Evolutionary conservation across 2,888 invertebrate species (phyloP).

Genomic region (Aleiodes testaceus): DNA sequence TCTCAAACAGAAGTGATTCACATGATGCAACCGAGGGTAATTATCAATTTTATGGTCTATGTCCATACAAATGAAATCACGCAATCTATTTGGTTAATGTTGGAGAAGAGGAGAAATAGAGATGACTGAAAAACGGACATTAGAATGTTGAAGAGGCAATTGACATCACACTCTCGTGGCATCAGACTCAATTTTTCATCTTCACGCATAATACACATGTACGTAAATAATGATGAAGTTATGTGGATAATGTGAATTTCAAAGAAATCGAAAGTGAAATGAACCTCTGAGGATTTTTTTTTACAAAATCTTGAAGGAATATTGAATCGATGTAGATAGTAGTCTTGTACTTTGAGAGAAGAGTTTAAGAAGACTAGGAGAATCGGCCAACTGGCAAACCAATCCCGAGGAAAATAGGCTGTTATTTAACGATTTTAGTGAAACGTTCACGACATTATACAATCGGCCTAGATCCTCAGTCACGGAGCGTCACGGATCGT

Average conservation of each 20-base stretch:
- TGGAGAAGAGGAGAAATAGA: too few species aligned
- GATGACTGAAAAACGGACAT: too few species aligned
- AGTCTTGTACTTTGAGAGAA: constrained; percentile 3
- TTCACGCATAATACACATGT: neutral
- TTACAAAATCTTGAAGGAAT: neutral
- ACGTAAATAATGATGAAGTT: neutral
- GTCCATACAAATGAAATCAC: too few species aligned
- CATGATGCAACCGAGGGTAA: too few species aligned
- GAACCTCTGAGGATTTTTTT: neutral
- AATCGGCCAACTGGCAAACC: constrained; percentile 48
- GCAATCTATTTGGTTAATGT: too few species aligned
- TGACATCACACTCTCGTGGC: too few species aligned
- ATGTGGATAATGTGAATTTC: neutral
- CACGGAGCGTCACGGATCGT: constrained; percentile 72
- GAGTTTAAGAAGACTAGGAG: constrained; percentile 14
- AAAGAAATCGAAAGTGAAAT: constrained; percentile 7
- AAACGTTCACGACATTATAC: constrained; percentile 72
- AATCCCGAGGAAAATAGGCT: constrained; percentile 64
- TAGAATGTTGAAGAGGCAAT: too few species aligned
- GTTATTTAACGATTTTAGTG: constrained; percentile 73
- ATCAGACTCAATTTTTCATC: neutral
- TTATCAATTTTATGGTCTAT: too few species aligned
- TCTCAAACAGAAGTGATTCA: too few species aligned
- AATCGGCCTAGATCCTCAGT: constrained; percentile 73
- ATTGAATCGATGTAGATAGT: neutral